phyloP scores from a whole-genome alignment of 1,140 invertebrate species.

The Camponotus pennsylvanicus region DNA sequence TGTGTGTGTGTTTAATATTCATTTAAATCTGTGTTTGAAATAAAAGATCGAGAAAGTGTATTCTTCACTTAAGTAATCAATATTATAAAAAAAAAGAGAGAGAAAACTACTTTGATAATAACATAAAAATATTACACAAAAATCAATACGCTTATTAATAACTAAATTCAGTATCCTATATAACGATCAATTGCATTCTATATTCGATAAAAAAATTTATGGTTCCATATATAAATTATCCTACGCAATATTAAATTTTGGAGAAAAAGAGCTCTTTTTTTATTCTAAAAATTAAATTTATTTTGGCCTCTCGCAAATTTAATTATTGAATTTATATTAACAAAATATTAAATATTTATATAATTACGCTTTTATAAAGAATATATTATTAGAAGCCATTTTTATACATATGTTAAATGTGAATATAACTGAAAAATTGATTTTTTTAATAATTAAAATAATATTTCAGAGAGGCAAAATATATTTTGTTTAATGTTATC shows the following conservation, averaged over 20 bases:
- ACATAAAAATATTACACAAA: background rate
- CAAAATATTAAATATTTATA: background rate
- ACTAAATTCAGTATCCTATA: background rate
- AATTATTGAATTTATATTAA: background rate
- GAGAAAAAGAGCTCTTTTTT: background rate
- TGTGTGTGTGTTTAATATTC: no score
- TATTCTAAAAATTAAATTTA: background rate
- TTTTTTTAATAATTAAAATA: background rate
- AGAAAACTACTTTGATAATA: background rate
- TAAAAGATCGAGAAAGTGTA: background rate
- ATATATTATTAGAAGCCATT: conserved; percentile 2
- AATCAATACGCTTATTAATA: background rate
- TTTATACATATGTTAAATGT: background rate
- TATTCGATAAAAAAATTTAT: background rate
- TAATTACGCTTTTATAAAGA: background rate
- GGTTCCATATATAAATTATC: background rate
- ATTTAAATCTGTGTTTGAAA: background rate
- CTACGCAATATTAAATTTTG: background rate
- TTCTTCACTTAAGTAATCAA: background rate
- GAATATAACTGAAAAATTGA: background rate
- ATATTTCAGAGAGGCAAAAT: background rate
- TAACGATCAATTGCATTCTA: background rate
- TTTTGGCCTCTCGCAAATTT: background rate
- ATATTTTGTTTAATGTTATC: background rate
- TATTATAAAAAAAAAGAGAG: background rate